Base-by-base conservation (phyloP, 2,888 invertebrate species). In the Gerris lacustris region DNA sequence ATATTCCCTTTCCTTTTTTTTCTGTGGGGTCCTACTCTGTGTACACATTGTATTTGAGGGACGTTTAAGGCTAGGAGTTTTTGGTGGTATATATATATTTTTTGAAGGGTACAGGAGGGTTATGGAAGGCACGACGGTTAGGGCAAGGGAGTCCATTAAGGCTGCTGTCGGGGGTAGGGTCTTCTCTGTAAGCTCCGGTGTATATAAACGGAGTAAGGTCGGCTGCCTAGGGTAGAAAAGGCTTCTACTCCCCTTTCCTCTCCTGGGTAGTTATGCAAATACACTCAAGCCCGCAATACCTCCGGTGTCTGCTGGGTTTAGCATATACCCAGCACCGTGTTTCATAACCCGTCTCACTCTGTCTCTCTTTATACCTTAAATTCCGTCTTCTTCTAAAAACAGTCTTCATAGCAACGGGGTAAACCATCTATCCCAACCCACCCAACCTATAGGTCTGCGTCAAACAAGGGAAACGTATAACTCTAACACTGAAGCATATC, bases 301-400 rank as follows among this genome's bases (percentile, higher is more conserved):
- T 55, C 55, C 55, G 55, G 55, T 55, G 55, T 55, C 55, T 55
- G 55, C 9, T 15, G 55, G 55, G 55, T 55, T 55, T 55, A 55
- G 55, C 55, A 9, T 55, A 55, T 9, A 55, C 55, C 55, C 55
- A 11, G 15, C 55, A 15, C 55, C 55, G 55, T 55, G 11, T 55
- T 55, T 55, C 55, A 55, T 55, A 55, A 55, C 55, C 15, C 15
- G 15, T 11, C 55, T 55, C 55, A 55, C 55, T 55, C 55, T 11
- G 31, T 31, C 31, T 31, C 4, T 31, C 31, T 5, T 55, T 55
- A 55, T 55, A 55, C 55, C 15, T 55, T 15, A 55, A 2, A 55
- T 15, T 15, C 9, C 15, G 55, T 9, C 55, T 11, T 11, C 55
- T 55, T 9, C 9, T 55, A 55, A 55, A 55, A 55, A 55, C 55